Evolutionary conservation across 2,888 invertebrate species (phyloP).

Genomic region (Lasioglossum pauxillum): DNA sequence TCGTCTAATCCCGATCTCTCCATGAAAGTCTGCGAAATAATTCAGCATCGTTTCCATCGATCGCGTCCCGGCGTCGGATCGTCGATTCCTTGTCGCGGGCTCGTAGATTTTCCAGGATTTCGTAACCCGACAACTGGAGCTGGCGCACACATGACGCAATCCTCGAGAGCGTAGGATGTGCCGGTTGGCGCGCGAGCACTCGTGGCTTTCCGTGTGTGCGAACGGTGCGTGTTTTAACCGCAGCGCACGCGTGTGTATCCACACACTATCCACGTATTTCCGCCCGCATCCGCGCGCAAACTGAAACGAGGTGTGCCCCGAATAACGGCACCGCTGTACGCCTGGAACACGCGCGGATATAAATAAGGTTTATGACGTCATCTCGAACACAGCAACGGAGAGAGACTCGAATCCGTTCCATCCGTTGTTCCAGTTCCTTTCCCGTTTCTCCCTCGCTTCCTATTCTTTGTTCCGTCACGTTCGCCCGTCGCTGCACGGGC

Average conservation of each 20-base stretch:
- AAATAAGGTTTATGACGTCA: constrained; percentile 77
- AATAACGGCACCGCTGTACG: constrained; percentile 65
- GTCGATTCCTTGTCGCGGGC: constrained; percentile 26
- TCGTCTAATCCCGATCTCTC: not conserved
- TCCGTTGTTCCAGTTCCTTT: constrained; percentile 59
- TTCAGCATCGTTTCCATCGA: constrained; percentile 8
- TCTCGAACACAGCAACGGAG: constrained; percentile 41
- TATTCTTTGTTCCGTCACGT: constrained; percentile 32
- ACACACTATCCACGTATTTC: constrained; percentile 48
- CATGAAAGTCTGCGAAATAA: constrained; percentile 5
- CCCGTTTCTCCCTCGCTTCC: constrained; percentile 46
- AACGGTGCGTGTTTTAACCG: constrained; percentile 46
- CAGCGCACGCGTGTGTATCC: constrained; percentile 33
- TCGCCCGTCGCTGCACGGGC: constrained; percentile 12
- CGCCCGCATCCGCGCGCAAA: constrained; percentile 55
- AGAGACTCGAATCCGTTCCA: constrained; percentile 52
- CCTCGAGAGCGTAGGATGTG: constrained; percentile 57
- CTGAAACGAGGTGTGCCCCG: constrained; percentile 59
- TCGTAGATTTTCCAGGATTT: constrained; percentile 71
- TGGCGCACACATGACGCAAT: constrained; percentile 59
- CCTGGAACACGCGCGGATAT: constrained; percentile 66
- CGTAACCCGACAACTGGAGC: constrained; percentile 62
- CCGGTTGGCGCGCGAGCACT: constrained; percentile 17
- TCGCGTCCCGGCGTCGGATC: not conserved
- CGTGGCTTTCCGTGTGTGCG: not conserved